Evolutionary conservation across 1,140 invertebrate species (phyloP).

Genomic region (Bombus haemorrhoidalis): DNA sequence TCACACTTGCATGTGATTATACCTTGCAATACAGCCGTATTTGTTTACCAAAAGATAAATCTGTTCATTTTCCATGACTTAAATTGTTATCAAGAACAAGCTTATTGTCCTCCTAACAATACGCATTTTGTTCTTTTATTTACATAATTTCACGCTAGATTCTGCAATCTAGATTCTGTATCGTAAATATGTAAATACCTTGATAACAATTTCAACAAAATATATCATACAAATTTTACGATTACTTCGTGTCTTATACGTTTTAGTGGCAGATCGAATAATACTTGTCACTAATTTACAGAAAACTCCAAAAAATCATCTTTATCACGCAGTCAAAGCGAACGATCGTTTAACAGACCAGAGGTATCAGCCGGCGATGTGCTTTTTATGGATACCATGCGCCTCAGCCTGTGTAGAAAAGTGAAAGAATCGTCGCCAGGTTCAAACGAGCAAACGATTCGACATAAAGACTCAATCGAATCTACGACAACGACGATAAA

Average conservation of each 20-base stretch:
- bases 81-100: background rate
- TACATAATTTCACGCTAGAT: background rate
- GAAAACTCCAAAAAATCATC: conserved; percentile 60
- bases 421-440: conserved; percentile 57
- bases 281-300: conserved; percentile 35
- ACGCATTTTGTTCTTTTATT: too few species aligned
- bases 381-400: conserved; percentile 89
- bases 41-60: background rate
- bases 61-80: background rate
- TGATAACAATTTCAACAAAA: too few species aligned
- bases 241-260: too few species aligned
- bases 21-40: background rate
- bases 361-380: conserved; percentile 71
- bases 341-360: conserved; percentile 68
- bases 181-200: too few species aligned
- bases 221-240: too few species aligned
- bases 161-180: too few species aligned
- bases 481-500: background rate
- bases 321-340: conserved; percentile 77
- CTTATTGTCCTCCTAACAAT: too few species aligned
- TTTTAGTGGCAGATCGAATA: background rate
- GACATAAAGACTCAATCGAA: background rate
- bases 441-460: background rate
- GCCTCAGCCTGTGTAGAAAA: conserved; percentile 86
- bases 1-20: conserved; percentile 15